A percentile compares a stretch with the other conserved stretches of the same genome.
Evolutionary conservation across 2,888 invertebrate species (phyloP).

Genomic region (Ormia ochracea): DNA sequence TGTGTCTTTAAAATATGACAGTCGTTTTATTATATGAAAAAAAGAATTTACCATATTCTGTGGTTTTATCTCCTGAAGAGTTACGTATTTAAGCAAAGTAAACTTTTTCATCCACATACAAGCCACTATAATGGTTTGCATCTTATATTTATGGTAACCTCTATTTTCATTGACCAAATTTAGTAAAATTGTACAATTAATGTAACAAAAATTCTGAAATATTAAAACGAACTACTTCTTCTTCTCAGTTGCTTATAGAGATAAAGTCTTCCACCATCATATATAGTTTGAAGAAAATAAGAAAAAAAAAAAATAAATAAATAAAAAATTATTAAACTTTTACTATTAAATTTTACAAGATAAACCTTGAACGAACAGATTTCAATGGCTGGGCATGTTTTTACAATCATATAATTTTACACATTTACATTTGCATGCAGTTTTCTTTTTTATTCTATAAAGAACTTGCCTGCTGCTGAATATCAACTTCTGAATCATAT

Average conservation of each 20-base stretch:
- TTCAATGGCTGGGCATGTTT: slow-evolving; percentile 24
- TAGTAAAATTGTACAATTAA: slow-evolving; percentile 58
- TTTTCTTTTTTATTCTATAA: background rate
- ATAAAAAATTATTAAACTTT: too few relatives aligned
- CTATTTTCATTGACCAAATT: slow-evolving; percentile 47
- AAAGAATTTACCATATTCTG: background rate
- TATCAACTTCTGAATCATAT: slow-evolving; percentile 53
- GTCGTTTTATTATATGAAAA: background rate
- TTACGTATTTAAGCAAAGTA: background rate
- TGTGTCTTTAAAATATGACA: background rate
- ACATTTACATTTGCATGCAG: background rate
- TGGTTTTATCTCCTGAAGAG: background rate
- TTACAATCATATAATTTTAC: background rate
- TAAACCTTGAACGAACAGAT: slow-evolving; percentile 43
- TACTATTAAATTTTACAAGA: slow-evolving; percentile 19
- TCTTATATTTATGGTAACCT: slow-evolving; percentile 2
- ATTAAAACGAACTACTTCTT: slow-evolving; percentile 12
- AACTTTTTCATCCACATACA: background rate
- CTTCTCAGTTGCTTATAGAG: slow-evolving; percentile 22
- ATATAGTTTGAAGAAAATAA: slow-evolving; percentile 11
- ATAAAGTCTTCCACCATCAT: slow-evolving; percentile 54
- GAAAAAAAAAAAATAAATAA: background rate
- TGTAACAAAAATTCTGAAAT: slow-evolving; percentile 30
- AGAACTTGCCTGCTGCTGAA: background rate
- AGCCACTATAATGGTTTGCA: background rate